Evolutionary conservation across 37 sponge, comb jelly and placozoan species (phyloP), one percentile per base, ranked within the genome.

Genomic region (Crambe crambe): DNA sequence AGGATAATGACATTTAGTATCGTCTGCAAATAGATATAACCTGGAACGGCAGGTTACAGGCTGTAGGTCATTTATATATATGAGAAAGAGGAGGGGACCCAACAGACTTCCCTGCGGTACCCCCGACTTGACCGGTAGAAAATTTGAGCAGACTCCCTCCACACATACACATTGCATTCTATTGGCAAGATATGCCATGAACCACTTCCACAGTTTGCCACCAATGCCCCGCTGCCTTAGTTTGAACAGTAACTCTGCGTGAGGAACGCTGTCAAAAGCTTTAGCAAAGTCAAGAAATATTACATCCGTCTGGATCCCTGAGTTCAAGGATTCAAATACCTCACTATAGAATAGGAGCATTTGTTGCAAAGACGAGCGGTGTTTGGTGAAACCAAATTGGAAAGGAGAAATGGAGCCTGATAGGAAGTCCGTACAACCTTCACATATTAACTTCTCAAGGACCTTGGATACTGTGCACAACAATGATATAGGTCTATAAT

Each of bases 401-500:
- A 8, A 38, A 10, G 51, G 3, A 2, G 59, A 70, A 9, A 80
- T 27, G 10, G 2, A 20, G 51, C 8, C 23, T 23, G 9, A 1
- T 1, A 70, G 6, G 60, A 80, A 80, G 25, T 39, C 34, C 30
- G 56, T 22, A 21, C 68, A 3, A 4, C 70, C 10, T 10, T 42
- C 38, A 54, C 32, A 80, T 2, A 80, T 51, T 5, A 80, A 56
- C 36, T 37, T 42, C 70, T 68, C 80, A 18, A 80, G 51, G 26
- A 80, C 72, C 31, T 80, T 80, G 18, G 80, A 68, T 32, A 65
- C 9, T 43, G 21, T 56, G 39, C 82, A 81, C 18, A 81, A 62
- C 1, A 81, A 44, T 27, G 82, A 81, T 5, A 81, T 81, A 26
- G 82, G 82, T 36, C 82, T 27, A 64, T 81, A 81, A 42, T 81